phyloP scores from a whole-genome alignment of 2,888 invertebrate species.

The Lycia hirtaria region DNA sequence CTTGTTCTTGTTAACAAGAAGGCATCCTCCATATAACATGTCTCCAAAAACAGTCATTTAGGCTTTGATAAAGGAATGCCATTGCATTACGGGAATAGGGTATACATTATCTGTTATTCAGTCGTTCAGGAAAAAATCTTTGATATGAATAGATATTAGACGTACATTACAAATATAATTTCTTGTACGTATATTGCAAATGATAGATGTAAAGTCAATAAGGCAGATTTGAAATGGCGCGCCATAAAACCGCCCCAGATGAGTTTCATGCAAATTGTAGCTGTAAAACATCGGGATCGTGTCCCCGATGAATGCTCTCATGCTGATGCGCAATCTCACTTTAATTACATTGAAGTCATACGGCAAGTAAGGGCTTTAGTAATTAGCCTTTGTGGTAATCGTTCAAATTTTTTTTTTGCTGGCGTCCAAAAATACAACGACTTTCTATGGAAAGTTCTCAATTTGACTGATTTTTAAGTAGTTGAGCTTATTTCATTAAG shows the following conservation, averaged over 20 bases:
- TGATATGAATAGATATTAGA: too few species aligned
- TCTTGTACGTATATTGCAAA: slow-evolving; percentile 3
- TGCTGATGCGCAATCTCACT: slow-evolving; percentile 30
- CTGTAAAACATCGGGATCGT: slow-evolving; percentile 49
- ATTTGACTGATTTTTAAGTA: too few species aligned
- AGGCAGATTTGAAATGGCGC: slow-evolving; percentile 49
- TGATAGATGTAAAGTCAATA: slow-evolving; percentile 39
- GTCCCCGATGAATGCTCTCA: slow-evolving; percentile 46
- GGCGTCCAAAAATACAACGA: not conserved
- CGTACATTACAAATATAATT: not conserved
- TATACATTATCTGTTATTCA: too few species aligned
- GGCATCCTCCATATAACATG: too few species aligned
- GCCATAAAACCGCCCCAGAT: slow-evolving; percentile 55
- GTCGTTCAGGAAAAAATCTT: too few species aligned
- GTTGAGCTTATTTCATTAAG: too few species aligned
- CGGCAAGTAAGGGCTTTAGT: not conserved
- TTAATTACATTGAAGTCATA: slow-evolving; percentile 32
- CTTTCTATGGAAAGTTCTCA: too few species aligned
- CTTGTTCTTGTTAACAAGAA: too few species aligned
- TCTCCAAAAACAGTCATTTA: too few species aligned
- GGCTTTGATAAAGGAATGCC: too few species aligned
- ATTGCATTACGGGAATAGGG: too few species aligned
- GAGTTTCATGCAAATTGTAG: slow-evolving; percentile 63
- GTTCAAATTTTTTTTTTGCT: not conserved
- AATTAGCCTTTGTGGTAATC: not conserved